phyloP scores from a whole-genome alignment of 2,113 vertebrate species.

The Poeciliopsis turrubarensis region DNA sequence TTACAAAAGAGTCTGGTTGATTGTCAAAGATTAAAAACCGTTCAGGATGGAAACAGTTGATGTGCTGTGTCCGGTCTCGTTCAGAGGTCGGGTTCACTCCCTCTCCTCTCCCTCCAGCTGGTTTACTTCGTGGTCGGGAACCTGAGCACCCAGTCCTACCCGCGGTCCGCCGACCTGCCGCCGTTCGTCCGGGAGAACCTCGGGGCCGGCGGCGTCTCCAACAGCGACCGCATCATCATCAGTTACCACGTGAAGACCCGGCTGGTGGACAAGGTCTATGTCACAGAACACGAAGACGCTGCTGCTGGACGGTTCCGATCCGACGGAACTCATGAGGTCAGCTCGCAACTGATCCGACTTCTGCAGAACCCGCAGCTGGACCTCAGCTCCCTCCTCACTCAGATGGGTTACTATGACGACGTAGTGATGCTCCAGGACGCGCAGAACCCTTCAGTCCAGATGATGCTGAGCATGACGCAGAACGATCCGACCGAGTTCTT shows the following conservation, averaged over 20 bases:
- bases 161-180: slow-evolving; percentile 44
- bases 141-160: slow-evolving; percentile 43
- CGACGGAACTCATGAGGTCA: slow-evolving; percentile 41
- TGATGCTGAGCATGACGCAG: neutral
- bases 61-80: too few relatives aligned
- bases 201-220: neutral
- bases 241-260: slow-evolving; percentile 23
- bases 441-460: neutral
- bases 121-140: slow-evolving; percentile 59
- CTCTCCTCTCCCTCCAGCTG: neutral
- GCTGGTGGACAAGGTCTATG: slow-evolving; percentile 38
- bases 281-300: slow-evolving; percentile 39
- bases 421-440: neutral
- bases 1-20: too few relatives aligned
- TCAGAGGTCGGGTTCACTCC: neutral
- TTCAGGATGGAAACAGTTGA: too few relatives aligned
- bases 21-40: too few relatives aligned
- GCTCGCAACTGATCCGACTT: slow-evolving; percentile 36
- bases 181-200: slow-evolving; percentile 47
- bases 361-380: slow-evolving; percentile 44
- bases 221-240: slow-evolving; percentile 60
- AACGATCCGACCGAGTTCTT: neutral
- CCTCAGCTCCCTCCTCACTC: slow-evolving; percentile 31
- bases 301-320: slow-evolving; percentile 27
- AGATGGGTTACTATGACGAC: slow-evolving; percentile 29